These are phyloP conservation scores for Botia kubotai DNA, from an alignment of 2,797 vertebrate species.

Conservation along the genomic window DNA sequence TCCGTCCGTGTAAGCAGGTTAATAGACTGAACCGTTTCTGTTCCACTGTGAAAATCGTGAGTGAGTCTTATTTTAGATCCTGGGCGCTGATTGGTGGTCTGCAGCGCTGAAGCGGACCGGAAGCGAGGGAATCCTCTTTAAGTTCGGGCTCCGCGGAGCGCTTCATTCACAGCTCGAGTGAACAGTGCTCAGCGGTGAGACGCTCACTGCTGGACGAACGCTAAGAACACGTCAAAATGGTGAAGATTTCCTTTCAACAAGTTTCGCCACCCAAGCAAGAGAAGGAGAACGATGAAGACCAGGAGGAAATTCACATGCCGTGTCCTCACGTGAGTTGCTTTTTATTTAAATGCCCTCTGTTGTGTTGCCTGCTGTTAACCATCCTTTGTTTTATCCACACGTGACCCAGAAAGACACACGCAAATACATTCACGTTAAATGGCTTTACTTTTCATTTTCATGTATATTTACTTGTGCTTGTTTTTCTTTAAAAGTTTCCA, in stretches of 20 bases:
- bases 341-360: neutral
- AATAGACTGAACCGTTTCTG: neutral
- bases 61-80: conserved; percentile 48
- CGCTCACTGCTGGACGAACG: conserved; percentile 50
- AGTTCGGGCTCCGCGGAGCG: conserved; percentile 42
- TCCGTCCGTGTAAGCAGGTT: too few relatives aligned
- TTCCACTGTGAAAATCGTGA: conserved; percentile 19
- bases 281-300: conserved; percentile 78
- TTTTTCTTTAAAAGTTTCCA: neutral
- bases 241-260: conserved; percentile 88
- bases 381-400: neutral
- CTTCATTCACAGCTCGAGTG: conserved; percentile 13
- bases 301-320: conserved; percentile 79
- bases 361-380: neutral
- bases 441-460: neutral
- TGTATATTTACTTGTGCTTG: neutral
- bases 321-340: conserved; percentile 78
- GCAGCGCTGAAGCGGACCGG: conserved; percentile 73
- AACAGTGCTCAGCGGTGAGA: neutral
- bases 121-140: conserved; percentile 62
- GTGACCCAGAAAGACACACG: too few relatives aligned
- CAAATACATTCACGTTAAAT: neutral
- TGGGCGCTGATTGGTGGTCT: conserved; percentile 53
- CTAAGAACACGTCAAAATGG: conserved; percentile 77
- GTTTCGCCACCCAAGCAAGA: conserved; percentile 82